phyloP scores from a whole-genome alignment of 2,888 invertebrate genomes.

The Noctua janthina region DNA sequence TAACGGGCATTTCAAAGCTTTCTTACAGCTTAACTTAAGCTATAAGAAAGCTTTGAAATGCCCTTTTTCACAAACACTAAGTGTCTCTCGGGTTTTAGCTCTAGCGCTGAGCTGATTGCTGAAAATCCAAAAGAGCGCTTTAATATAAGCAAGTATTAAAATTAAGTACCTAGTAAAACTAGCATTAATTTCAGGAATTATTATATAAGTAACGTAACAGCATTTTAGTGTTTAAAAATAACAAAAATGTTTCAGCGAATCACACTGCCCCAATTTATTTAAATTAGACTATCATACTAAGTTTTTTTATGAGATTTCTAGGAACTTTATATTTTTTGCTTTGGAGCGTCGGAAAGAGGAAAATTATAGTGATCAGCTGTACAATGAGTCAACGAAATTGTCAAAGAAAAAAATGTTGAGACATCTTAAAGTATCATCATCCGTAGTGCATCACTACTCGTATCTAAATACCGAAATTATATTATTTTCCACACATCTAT shows the following conservation, averaged over 20 bases:
- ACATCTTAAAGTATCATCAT: neutral
- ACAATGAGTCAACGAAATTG: constrained; percentile 29
- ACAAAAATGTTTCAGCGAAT: constrained; percentile 10
- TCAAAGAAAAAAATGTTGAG: neutral
- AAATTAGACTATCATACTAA: constrained; percentile 12
- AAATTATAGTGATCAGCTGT: constrained; percentile 53
- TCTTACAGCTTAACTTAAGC: neutral
- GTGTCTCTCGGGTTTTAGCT: neutral
- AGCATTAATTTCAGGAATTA: no score
- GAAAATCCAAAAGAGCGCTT: neutral
- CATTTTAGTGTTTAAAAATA: neutral
- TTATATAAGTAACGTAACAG: no score
- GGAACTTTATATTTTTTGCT: constrained; percentile 24
- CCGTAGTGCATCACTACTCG: neutral
- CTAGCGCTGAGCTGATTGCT: neutral
- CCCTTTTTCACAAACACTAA: neutral
- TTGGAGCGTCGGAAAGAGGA: constrained; percentile 6
- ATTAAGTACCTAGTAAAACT: neutral
- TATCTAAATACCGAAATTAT: neutral
- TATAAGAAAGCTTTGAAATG: neutral
- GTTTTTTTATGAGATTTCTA: constrained; percentile 31
- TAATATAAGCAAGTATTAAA: neutral
- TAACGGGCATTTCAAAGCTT: neutral
- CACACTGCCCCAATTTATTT: constrained; percentile 22
- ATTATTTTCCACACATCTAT: neutral